Evolutionary conservation across 2,888 invertebrate species (phyloP), one percentile per base, ranked within the genome.

Genomic region (Glyphotaelius pellucidus): DNA sequence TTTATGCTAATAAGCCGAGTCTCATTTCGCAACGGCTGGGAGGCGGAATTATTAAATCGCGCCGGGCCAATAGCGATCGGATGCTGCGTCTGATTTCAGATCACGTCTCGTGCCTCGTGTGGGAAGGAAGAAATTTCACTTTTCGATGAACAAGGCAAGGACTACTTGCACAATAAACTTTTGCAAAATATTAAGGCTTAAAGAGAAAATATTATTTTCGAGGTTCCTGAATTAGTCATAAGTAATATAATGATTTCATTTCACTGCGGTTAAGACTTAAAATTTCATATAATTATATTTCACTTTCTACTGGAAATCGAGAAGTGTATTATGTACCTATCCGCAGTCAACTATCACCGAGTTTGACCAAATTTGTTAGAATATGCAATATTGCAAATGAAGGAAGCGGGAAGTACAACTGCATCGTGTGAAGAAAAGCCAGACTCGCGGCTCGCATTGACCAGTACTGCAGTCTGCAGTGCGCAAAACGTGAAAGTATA

Each of bases 61-160:
- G 35, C 87, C 47, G 19, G 47, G 19, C 31, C 31, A 31, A 79
- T 89, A 42, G 30, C 86, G 38, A 79, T 89, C 38, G 88, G 88
- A 90, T 83, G 83, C 80, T 90, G 90, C 80, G 89, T 90, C 90
- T 67, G 67, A 67, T 67, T 67, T 67, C 25, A 67, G 67, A 67
- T 67, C 67, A 67, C 67, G 47, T 19, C 25, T 30, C 88, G 25
- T 31, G 67, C 19, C 32, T 83, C 32, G 84, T 52, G 93, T 92
- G 91, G 93, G 92, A 91, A 80, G 92, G 25, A 47, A 92, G 52
- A 89, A 92, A 92, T 93, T 93, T 93, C 93, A 93, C 93, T 93
- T 93, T 93, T 79, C 83, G 52, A 90, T 91, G n/a, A 87, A 93
- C 93, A 93, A 92, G 93, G 93, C 88, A 25, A 87, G 89, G 91